Evolutionary conservation across 2,113 vertebrate genomes (phyloP).

Genomic region (Vulpes vulpes): DNA sequence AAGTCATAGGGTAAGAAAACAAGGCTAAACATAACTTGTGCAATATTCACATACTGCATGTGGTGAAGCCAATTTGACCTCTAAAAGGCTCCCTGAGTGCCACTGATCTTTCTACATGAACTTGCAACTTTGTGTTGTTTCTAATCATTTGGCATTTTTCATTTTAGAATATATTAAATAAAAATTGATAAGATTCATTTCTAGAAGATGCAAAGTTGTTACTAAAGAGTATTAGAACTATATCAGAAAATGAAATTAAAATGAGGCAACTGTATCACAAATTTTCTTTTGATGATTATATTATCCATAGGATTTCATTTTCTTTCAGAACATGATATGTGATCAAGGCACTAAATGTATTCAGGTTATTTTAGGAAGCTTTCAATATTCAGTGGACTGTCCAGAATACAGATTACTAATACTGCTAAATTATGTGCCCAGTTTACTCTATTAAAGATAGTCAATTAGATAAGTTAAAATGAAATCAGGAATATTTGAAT

Average conservation of each 20-base stretch:
- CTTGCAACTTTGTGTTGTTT: neutral
- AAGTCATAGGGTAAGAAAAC: neutral
- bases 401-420: constrained; percentile 12
- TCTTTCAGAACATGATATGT: constrained; percentile 31
- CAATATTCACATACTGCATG: neutral
- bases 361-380: constrained; percentile 45
- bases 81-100: neutral
- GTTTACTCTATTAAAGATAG: neutral
- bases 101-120: neutral
- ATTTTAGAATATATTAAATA: neutral
- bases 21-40: neutral
- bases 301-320: constrained; percentile 53
- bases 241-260: constrained; percentile 50
- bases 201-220: neutral
- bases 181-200: constrained; percentile 54
- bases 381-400: neutral
- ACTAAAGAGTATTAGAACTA: neutral
- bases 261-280: neutral
- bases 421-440: neutral
- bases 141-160: constrained; percentile 24
- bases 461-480: constrained; percentile 48
- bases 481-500: neutral
- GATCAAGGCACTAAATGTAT: neutral
- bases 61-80: neutral
- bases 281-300: constrained; percentile 50